These are phyloP conservation scores for Trachelus troglodyta DNA, from an alignment of 2,888 invertebrate species.

Conservation along the genomic window DNA sequence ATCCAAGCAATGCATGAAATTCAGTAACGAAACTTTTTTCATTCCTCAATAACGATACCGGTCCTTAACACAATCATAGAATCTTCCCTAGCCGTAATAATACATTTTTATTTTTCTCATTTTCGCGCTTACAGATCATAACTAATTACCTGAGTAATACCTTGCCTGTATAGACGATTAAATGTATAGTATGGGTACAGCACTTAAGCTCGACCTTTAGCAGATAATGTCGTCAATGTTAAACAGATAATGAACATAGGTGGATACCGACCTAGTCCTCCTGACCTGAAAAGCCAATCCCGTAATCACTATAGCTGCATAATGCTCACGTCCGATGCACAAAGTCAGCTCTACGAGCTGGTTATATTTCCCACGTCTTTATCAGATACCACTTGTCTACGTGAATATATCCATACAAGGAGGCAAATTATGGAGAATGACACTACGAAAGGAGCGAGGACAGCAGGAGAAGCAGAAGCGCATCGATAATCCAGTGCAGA, in stretches of 20 bases:
- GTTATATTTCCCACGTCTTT: neutral
- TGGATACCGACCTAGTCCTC: constrained; percentile 53
- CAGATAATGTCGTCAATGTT: constrained; percentile 45
- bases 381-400: neutral
- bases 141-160: neutral
- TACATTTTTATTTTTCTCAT: neutral
- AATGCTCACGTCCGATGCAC: neutral
- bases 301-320: neutral
- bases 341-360: neutral
- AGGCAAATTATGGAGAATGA: neutral
- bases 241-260: constrained; percentile 46
- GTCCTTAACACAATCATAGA: neutral
- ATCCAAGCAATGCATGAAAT: neutral
- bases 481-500: neutral
- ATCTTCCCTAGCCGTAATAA: neutral
- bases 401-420: neutral
- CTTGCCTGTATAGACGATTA: neutral
- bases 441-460: neutral
- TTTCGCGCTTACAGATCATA: neutral
- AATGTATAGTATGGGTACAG: neutral
- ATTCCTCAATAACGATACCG: neutral
- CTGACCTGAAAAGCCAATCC: constrained; percentile 46
- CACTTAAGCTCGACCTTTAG: neutral
- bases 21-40: neutral
- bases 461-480: neutral